Percentiles rank a stretch among this genome's conserved stretches.
phyloP scores from a whole-genome alignment of 35 echinoderm and acorn worm genomes.

The Ophiothrix spiculata region DNA sequence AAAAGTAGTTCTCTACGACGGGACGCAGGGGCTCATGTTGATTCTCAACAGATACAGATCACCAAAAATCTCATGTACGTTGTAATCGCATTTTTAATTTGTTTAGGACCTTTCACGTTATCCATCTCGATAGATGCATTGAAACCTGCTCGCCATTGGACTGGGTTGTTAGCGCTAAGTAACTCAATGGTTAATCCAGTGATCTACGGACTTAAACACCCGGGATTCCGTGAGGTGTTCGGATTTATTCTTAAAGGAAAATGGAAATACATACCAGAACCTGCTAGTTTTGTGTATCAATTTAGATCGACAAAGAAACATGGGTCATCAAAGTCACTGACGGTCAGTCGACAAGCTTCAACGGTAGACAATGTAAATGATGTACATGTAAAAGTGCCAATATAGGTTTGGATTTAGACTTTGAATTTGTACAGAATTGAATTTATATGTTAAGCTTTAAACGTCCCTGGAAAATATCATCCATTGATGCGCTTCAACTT shows the following conservation, averaged over 20 bases:
- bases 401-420: no score
- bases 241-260: background rate
- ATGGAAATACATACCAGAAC: background rate
- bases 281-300: background rate
- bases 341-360: no score
- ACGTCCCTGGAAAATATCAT: no score
- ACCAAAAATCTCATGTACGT: constrained; percentile 81
- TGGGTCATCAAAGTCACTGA: no score
- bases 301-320: background rate
- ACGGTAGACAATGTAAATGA: no score
- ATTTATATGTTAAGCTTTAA: no score
- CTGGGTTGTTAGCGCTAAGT: constrained; percentile 40
- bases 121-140: constrained; percentile 43
- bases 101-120: constrained; percentile 61
- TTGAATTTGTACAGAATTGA: no score
- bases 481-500: no score
- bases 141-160: constrained; percentile 45
- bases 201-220: constrained; percentile 69
- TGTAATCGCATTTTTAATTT: constrained; percentile 74
- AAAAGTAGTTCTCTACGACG: background rate
- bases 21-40: background rate
- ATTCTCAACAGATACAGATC: constrained; percentile 56
- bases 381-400: no score
- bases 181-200: constrained; percentile 68
- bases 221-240: constrained; percentile 38